phyloP scores from a whole-genome alignment of 2,888 invertebrate genomes.

The Strigamia crassipes region DNA sequence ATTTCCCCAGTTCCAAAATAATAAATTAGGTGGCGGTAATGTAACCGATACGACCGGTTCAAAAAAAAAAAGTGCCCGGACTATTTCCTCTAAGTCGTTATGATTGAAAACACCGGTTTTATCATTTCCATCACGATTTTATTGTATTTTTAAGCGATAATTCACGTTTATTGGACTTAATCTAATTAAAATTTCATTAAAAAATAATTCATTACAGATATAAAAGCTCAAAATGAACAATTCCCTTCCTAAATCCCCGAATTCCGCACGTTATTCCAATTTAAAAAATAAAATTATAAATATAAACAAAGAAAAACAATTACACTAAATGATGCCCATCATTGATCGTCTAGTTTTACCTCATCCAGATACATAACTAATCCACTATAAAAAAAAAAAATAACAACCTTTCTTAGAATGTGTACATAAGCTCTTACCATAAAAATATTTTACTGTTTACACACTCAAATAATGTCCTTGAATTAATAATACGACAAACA shows the following conservation, averaged over 20 bases:
- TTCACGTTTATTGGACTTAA: background rate
- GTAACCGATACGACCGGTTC: too few species aligned
- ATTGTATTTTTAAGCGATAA: background rate
- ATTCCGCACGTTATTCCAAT: too few species aligned
- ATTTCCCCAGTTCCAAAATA: background rate
- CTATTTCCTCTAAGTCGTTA: too few species aligned
- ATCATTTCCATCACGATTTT: background rate
- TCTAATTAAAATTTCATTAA: background rate
- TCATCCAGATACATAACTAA: background rate
- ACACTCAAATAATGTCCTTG: background rate
- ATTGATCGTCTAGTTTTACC: background rate
- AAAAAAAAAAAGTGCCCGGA: too few species aligned
- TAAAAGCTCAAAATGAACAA: background rate
- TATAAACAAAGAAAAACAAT: background rate
- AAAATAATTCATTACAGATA: too few species aligned
- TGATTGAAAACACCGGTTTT: too few species aligned
- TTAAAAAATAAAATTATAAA: too few species aligned
- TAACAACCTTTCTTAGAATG: background rate
- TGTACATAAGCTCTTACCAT: background rate
- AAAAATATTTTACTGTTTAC: background rate
- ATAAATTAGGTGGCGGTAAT: too few species aligned
- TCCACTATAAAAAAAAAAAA: background rate
- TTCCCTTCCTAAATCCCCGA: too few species aligned
- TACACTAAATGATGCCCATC: too few species aligned
- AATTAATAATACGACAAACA: constrained; percentile 12